These are phyloP conservation scores for Colistium nudipinnis DNA, from an alignment of 2,113 vertebrate genomes.

Conservation along the genomic window DNA sequence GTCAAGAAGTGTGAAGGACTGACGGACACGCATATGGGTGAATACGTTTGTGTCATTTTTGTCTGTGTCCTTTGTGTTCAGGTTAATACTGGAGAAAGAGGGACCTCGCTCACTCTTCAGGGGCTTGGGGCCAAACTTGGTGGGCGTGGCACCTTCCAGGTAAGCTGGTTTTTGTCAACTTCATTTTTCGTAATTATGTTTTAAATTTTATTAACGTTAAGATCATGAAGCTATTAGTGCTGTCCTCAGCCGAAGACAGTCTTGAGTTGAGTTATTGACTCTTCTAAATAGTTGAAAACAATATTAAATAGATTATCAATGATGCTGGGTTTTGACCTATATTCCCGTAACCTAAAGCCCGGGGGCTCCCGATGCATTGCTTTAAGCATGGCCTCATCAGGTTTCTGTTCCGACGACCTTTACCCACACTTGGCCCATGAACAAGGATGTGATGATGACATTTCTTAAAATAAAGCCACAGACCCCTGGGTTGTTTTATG, in stretches of 20 bases:
- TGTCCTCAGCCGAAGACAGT: not conserved
- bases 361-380: no score
- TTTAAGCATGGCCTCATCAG: not conserved
- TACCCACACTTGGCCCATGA: not conserved
- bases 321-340: no score
- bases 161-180: slow-evolving; percentile 51
- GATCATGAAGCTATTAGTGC: not conserved
- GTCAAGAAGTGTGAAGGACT: no score
- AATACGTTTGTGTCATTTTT: no score
- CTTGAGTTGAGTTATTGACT: not conserved
- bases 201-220: not conserved
- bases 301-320: no score
- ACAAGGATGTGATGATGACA: not conserved
- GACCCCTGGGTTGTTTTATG: not conserved
- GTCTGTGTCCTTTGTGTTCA: slow-evolving; percentile 55
- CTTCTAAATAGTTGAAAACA: not conserved
- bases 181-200: slow-evolving; percentile 1
- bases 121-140: slow-evolving; percentile 95
- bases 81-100: slow-evolving; percentile 96
- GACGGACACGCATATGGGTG: no score
- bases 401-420: not conserved
- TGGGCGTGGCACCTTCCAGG: slow-evolving; percentile 98
- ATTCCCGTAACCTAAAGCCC: no score
- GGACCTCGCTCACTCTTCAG: slow-evolving; percentile 96
- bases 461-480: not conserved